Base-by-base conservation (phyloP, 2,113 vertebrate genomes). In the Camelus bactrianus region DNA sequence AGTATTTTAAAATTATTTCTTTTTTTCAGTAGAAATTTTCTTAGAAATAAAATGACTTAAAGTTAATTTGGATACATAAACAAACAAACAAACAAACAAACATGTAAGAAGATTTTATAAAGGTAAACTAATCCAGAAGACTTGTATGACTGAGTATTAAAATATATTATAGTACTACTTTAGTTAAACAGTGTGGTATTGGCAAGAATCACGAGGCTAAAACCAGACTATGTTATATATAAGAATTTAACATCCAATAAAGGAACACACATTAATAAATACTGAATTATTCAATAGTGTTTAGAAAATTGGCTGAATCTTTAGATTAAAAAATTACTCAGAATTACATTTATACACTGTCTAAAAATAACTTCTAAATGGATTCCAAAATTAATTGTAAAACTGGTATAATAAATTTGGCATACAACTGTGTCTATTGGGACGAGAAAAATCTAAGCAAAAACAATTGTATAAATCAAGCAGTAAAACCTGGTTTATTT, bases 11-110 rank as follows among this genome's bases (percentile, higher is more conserved):
- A 93, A 72, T 60, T 62, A 64, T 48, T 91, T 79, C 35, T 70
- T 91, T 56, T 70, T 62, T 64, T 19, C 60, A 73, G n/a, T 65
- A 56, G 13, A 87, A 81, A 88, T 38, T 72, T 87, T 3, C 69
- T 80, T 46, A 80, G 48, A 73, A 82, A 89, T 52, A 67, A 92
- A 83, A 83, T 93, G 50, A 83, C 7, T 16, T 77, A 56, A 83
- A 89, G 24, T 75, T 83, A 26, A 82, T 58, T 58, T 48, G 62
- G 17, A 56, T 50, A 89, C 26, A 60, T 52, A 60, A 69, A 69
- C 3, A 83, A 69, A 20, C 20, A 83, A 50, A 92, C 28, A 54
- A 54, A 54, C 4, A 17, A 42, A 38, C 38, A 14, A 88, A 35
- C 15, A 73, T 9, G 77, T 24, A 50, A 76, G 12, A 89, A 52